Base-by-base conservation (phyloP, 2,113 vertebrate genomes). In the Pithys albifrons region DNA sequence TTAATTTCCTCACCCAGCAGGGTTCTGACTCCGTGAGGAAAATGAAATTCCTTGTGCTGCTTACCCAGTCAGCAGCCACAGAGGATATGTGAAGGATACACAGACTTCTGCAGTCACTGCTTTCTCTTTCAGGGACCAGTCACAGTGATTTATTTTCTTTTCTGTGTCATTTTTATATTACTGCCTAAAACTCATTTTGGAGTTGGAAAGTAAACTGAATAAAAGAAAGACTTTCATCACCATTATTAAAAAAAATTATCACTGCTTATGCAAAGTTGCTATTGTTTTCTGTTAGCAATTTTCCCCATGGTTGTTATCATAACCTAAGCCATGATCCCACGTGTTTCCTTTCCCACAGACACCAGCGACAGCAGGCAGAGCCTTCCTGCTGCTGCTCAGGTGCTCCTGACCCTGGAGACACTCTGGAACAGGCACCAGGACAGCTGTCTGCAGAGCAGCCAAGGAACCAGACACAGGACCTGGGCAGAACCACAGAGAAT, bases 1-100 rank as follows among this genome's bases (percentile, higher is more conserved):
- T 49, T 76, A 61, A 93, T 95, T 96, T 95, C 41, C 43, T 91
- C 74, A 66, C 71, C 10, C 78, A 93, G 90, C 94, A 90, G 85
- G 78, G 51, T 61, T 93, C 88, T 76, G 25, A 66, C 51, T 72
- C 67, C 22, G 9, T 6, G 72, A 91, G 45, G 64, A 85, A 91
- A 84, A 91, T 73, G 12, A 62, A 94, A 87, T 94, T 94, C 87
- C 65, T 87, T 39, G 33, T 7, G 6, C 19, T 57, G 61, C 52
- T 73, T 91, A 69, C 58, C 37, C 76, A 94, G 31, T 31, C 62
- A 76, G 62, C 70, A 95, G 52, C 55, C 27, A 51, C n/a, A 81
- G 73, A 89, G 35, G 29, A 20, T 79, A 33, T 25, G 49, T 78
- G 66, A 88, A 79, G 39, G 49, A 52, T 83, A 57, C 45, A 37